phyloP scores from a whole-genome alignment of 1,140 invertebrate species.

The Pygmarrhopalites habei region DNA sequence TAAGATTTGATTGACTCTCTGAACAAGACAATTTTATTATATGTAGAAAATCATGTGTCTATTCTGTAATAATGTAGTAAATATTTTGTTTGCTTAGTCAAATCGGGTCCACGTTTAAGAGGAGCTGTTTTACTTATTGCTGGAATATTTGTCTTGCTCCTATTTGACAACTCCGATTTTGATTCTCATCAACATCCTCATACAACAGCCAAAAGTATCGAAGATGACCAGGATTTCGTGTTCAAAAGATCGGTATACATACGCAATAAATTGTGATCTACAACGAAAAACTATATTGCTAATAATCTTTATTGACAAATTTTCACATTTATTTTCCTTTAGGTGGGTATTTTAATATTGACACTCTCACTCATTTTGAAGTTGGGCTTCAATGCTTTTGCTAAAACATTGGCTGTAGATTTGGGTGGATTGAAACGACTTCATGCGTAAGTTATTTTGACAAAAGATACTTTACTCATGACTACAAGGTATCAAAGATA shows the following conservation, averaged over 20 bases:
- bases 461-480: no score
- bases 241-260: constrained; percentile 20
- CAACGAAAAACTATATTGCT: neutral
- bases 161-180: constrained; percentile 21
- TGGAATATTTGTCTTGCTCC: constrained; percentile 23
- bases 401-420: constrained; percentile 25
- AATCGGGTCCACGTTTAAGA: constrained; percentile 28
- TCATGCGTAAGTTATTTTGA: no score
- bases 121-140: constrained; percentile 26
- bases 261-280: neutral
- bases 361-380: constrained; percentile 16
- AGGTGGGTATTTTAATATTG: constrained; percentile 24
- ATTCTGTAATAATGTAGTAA: neutral
- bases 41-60: neutral
- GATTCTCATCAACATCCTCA: neutral
- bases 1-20: constrained; percentile 8
- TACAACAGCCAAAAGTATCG: neutral
- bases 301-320: neutral
- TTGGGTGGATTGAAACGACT: constrained; percentile 27
- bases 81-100: constrained; percentile 16
- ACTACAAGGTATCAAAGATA: no score
- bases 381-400: constrained; percentile 28
- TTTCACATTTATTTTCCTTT: neutral
- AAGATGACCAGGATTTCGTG: constrained; percentile 15
- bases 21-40: no score